Percentiles rank a stretch among this genome's conserved stretches.
Conservation (phyloP, 2,113 vertebrate species). For the Pterocles gutturalis region DNA sequence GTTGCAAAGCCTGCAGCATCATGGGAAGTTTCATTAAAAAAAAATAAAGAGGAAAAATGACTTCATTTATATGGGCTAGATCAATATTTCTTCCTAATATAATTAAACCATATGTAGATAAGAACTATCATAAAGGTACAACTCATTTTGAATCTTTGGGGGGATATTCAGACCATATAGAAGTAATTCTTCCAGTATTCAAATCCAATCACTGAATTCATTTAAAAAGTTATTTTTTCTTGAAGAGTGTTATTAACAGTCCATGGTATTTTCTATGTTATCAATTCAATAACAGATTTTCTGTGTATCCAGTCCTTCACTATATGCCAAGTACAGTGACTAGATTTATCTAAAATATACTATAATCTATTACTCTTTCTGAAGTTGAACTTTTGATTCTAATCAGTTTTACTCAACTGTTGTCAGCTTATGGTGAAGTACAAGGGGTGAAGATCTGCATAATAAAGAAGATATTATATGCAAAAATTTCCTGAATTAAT, state of each 20-base stretch:
- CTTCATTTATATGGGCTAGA: not conserved
- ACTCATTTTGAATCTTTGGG: not conserved
- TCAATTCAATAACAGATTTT: not conserved
- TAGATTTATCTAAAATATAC: not conserved
- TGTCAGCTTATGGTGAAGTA: not conserved
- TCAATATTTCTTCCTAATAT: not conserved
- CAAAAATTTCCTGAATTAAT: constrained; percentile 6
- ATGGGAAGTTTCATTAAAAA: not conserved
- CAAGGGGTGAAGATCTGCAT: not conserved
- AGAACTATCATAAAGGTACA: not conserved
- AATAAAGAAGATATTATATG: not conserved
- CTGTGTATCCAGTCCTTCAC: not conserved
- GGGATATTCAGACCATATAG: not conserved
- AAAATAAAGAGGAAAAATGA: not conserved
- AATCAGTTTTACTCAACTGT: not conserved
- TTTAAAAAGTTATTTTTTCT: not conserved
- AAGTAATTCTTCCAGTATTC: not conserved
- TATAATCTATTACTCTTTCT: not conserved
- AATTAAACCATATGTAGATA: not conserved
- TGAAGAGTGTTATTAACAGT: not conserved
- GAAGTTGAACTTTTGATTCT: constrained; percentile 1
- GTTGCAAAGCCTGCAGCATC: not conserved
- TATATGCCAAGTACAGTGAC: not conserved
- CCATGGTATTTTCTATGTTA: not conserved
- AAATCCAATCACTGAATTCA: not conserved